phyloP scores from a whole-genome alignment of 2,888 invertebrate genomes.

The Lasioglossum pauxillum region DNA sequence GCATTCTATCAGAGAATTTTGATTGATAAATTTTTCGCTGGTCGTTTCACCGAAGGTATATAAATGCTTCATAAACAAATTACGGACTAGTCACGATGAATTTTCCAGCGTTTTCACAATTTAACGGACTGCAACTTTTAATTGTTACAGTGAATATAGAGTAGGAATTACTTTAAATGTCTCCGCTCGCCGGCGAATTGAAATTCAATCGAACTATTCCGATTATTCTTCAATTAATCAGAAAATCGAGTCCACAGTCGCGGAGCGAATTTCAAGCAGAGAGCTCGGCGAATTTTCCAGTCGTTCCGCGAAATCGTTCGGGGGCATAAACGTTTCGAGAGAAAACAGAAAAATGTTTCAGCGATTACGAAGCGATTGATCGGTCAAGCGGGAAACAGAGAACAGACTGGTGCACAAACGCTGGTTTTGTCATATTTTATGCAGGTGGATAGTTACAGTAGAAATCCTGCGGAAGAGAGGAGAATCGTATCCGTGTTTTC shows the following conservation, averaged over 20 bases:
- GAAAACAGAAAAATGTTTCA: neutral
- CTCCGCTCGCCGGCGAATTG: neutral
- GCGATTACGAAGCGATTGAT: constrained; percentile 1
- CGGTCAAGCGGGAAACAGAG: neutral
- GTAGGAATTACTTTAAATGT: neutral
- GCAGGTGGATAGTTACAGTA: neutral
- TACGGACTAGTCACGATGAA: neutral
- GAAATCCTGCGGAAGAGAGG: neutral
- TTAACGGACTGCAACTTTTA: neutral
- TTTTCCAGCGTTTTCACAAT: neutral
- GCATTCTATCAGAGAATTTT: too few relatives aligned
- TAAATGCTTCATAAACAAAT: neutral
- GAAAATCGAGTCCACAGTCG: neutral
- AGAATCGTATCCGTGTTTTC: neutral
- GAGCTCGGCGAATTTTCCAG: neutral
- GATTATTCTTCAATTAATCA: neutral
- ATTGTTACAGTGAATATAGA: neutral
- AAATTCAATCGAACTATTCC: neutral
- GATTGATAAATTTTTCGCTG: too few relatives aligned
- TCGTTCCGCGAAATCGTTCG: neutral
- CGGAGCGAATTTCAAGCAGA: neutral
- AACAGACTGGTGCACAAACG: neutral
- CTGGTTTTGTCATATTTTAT: constrained; percentile 4
- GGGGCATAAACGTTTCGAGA: neutral
- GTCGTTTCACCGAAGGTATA: too few relatives aligned